Evolutionary conservation across 1,140 invertebrate species (phyloP).

Genomic region (Parapsyche elsis): DNA sequence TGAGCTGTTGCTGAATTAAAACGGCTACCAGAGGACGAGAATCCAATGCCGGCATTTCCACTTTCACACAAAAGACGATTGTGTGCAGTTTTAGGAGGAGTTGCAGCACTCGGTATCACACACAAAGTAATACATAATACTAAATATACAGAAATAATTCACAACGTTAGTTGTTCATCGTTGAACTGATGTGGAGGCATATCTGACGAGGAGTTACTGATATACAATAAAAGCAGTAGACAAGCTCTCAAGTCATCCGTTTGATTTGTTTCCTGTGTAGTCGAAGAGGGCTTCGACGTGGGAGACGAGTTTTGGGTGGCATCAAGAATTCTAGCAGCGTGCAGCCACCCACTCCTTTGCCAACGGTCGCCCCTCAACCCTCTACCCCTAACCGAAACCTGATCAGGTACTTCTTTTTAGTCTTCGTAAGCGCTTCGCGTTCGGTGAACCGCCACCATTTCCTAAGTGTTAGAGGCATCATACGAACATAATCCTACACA

Average conservation of each 20-base stretch:
- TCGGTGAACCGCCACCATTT: background rate
- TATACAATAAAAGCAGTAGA: slow-evolving; percentile 3
- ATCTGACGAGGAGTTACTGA: background rate
- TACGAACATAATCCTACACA: background rate
- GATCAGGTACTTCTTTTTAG: slow-evolving; percentile 41
- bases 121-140: background rate
- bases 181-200: no score
- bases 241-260: slow-evolving; percentile 21
- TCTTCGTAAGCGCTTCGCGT: slow-evolving; percentile 33
- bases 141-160: background rate
- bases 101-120: background rate
- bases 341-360: slow-evolving; percentile 7
- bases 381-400: slow-evolving; percentile 15
- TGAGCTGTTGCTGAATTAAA: slow-evolving; percentile 46
- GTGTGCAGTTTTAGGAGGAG: background rate
- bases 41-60: background rate
- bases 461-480: background rate
- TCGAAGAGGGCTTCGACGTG: slow-evolving; percentile 2
- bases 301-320: slow-evolving; percentile 44
- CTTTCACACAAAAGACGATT: slow-evolving; percentile 3
- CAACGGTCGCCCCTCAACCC: background rate
- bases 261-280: slow-evolving; percentile 43
- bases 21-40: slow-evolving; percentile 26
- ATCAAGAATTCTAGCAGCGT: slow-evolving; percentile 43
- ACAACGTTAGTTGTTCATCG: background rate